Evolutionary conservation across 2,797 vertebrate genomes (phyloP).

Genomic region (Cygnus olor): DNA sequence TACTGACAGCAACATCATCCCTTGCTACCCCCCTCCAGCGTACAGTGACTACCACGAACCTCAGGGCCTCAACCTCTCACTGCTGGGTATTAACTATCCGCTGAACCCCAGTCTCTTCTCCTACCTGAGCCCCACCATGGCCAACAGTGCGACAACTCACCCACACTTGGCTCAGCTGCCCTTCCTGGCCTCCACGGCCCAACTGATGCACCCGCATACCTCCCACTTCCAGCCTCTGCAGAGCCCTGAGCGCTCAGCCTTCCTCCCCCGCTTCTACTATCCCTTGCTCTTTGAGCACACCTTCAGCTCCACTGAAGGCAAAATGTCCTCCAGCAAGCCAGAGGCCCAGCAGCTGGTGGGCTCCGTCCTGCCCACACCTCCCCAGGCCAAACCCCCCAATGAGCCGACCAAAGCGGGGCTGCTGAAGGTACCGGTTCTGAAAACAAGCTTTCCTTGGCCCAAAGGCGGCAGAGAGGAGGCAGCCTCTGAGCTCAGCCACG

Average conservation of each 20-base stretch:
- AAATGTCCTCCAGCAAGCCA: constrained; percentile 75
- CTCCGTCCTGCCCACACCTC: not conserved
- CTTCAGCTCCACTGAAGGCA: constrained; percentile 76
- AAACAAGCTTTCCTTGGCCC: constrained; percentile 77
- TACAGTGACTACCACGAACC: constrained; percentile 88
- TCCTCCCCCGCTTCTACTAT: constrained; percentile 90
- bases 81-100: constrained; percentile 92
- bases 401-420: constrained; percentile 82
- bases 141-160: constrained; percentile 77
- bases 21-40: constrained; percentile 88
- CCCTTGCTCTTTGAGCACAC: constrained; percentile 91
- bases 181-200: constrained; percentile 88
- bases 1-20: constrained; percentile 78
- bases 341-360: constrained; percentile 52
- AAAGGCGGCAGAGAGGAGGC: constrained; percentile 82
- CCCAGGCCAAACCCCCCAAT: constrained; percentile 53
- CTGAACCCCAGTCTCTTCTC: constrained; percentile 90
- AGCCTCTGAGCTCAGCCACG: constrained; percentile 58
- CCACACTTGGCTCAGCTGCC: constrained; percentile 87
- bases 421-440: constrained; percentile 85
- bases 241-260: constrained; percentile 80
- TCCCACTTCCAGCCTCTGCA: constrained; percentile 80
- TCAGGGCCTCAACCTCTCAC: constrained; percentile 88
- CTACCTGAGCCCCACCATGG: constrained; percentile 88
- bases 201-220: constrained; percentile 84